Evolutionary conservation across 1,140 invertebrate genomes (phyloP).

Genomic region (Grapholita molesta): DNA sequence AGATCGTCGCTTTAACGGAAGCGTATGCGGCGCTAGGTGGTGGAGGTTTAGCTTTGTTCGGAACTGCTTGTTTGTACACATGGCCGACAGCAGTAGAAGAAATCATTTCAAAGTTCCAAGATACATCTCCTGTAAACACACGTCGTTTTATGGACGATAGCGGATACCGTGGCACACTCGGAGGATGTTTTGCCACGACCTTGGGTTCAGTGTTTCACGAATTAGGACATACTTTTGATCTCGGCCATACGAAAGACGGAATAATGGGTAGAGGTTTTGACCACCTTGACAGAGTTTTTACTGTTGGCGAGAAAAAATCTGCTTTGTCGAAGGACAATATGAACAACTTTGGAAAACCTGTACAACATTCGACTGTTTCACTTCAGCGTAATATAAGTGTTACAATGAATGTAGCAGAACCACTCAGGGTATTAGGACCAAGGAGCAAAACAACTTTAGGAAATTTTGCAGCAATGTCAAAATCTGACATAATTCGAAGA

Average conservation of each 20-base stretch:
- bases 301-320: slow-evolving; percentile 76
- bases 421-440: slow-evolving; percentile 66
- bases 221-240: slow-evolving; percentile 95
- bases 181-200: slow-evolving; percentile 94
- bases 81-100: slow-evolving; percentile 90
- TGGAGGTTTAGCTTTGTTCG: slow-evolving; percentile 94
- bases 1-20: slow-evolving; percentile 86
- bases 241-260: slow-evolving; percentile 93
- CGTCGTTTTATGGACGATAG: slow-evolving; percentile 91
- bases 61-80: slow-evolving; percentile 93
- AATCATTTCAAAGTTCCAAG: slow-evolving; percentile 80
- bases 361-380: slow-evolving; percentile 67
- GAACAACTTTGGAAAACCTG: slow-evolving; percentile 73
- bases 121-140: slow-evolving; percentile 81
- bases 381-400: slow-evolving; percentile 75
- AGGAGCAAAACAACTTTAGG: slow-evolving; percentile 77
- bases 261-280: slow-evolving; percentile 98
- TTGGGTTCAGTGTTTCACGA: slow-evolving; percentile 97
- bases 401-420: slow-evolving; percentile 74
- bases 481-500: slow-evolving; percentile 73
- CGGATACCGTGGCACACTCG: slow-evolving; percentile 90
- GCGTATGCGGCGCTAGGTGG: slow-evolving; percentile 93
- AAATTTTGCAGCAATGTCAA: slow-evolving; percentile 72
- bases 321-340: slow-evolving; percentile 68
- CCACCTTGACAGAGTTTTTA: slow-evolving; percentile 88